Evolutionary conservation across 1,140 invertebrate species (phyloP), one percentile per base, ranked within the genome.

Genomic region (Lepidurus packardi): DNA sequence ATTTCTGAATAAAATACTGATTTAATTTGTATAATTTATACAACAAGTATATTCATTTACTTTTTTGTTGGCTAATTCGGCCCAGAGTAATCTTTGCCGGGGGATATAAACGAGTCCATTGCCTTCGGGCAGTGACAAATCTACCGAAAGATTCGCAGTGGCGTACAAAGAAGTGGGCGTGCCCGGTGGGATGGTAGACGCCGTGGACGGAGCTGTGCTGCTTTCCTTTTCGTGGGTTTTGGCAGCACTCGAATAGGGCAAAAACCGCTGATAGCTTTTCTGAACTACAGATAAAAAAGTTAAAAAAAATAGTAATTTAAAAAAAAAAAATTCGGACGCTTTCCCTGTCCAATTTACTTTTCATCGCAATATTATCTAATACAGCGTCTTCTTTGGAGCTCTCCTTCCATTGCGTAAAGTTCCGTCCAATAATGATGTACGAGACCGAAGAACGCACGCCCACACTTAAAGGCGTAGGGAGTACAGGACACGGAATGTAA

Each of bases 31-130:
- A 34, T 34, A 34, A 34, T 34, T 34, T 4, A 34, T 3, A 0
- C 2, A 34, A 34, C 2, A 3, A 3, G 4, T 34, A 34, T 34
- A 34, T 4, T 34, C 34, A 34, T 34, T 83, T 84, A 92, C 90
- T 83, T 89, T 84, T 82, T 90, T 86, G 81, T 88, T 89, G 77
- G 87, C 84, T 13, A 92, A 81, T 79, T 85, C 85, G 16, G 90
- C 87, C 65, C 92, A 82, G 21, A 93, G 83, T 34, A 93, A 84
- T 78, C 89, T 87, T 84, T 93, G 91, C 53, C 92, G 84, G 0
- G 92, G 91, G 78, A 92, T 87, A 83, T 91, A 91, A 47, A 82
- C n/a, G 1, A 45, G 47, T 44, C 75, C 75, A 47, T 47, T 24
- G 75, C 75, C 47, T 45, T 79, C 76, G 34, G 80, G 78, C 43